phyloP scores from a whole-genome alignment of 2,797 vertebrate genomes.

The Sebastolobus altivelis region DNA sequence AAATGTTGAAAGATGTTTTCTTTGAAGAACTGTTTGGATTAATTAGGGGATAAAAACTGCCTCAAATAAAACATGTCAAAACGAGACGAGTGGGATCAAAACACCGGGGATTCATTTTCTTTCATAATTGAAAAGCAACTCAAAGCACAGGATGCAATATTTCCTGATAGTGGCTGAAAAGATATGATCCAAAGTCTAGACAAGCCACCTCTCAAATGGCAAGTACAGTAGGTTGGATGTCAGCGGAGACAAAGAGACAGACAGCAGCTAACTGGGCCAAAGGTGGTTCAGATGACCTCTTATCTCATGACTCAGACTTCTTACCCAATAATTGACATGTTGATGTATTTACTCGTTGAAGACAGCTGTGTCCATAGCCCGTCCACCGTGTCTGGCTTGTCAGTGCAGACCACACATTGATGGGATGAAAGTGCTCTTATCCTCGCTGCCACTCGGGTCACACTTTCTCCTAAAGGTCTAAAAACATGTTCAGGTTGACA shows the following conservation, averaged over 20 bases:
- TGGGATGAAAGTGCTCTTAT: constrained; percentile 27
- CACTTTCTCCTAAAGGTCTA: constrained; percentile 29
- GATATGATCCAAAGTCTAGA: constrained; percentile 2
- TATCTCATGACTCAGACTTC: constrained; percentile 57
- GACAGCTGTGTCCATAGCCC: constrained; percentile 31
- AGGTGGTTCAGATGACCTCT: constrained; percentile 60
- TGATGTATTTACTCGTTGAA: constrained; percentile 50
- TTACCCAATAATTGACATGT: constrained; percentile 36
- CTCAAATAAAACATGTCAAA: constrained; percentile 49
- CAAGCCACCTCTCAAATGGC: constrained; percentile 14
- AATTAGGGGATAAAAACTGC: constrained; percentile 12
- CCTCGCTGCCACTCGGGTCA: constrained; percentile 11
- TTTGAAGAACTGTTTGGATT: constrained; percentile 22
- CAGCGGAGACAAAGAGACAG: not conserved
- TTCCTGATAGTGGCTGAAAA: constrained; percentile 7
- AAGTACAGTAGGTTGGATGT: constrained; percentile 15
- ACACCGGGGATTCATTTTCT: not conserved
- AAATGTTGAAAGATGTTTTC: constrained; percentile 35
- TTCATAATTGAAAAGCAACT: constrained; percentile 24
- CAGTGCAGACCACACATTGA: constrained; percentile 9
- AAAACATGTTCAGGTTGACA: constrained; percentile 21
- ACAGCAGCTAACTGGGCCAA: constrained; percentile 56
- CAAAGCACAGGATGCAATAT: not conserved
- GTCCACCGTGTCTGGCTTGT: constrained; percentile 16
- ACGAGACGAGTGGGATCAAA: not conserved